Conservation (phyloP, 2,113 vertebrate genomes). For the Aspiorhynchus laticeps region DNA sequence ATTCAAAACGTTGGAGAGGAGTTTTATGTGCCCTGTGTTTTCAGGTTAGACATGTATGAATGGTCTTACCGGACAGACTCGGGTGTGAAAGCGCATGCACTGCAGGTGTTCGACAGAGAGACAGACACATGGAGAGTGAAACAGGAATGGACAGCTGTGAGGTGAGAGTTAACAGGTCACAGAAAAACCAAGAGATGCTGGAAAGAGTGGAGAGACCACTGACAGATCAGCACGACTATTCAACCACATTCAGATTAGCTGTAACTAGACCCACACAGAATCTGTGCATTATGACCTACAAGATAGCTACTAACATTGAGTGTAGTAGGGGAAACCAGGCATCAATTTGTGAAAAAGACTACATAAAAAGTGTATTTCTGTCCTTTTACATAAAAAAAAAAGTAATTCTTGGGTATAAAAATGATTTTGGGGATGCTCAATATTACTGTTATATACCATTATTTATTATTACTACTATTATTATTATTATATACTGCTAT, state of each 20-base stretch:
- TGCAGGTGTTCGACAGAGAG: slow-evolving; percentile 75
- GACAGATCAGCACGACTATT: slow-evolving; percentile 33
- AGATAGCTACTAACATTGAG: not conserved
- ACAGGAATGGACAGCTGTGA: slow-evolving; percentile 68
- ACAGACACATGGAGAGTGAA: slow-evolving; percentile 64
- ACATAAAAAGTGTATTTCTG: not conserved
- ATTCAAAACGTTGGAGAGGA: not conserved
- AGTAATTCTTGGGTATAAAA: not conserved
- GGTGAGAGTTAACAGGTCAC: slow-evolving; percentile 42
- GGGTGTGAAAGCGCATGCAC: slow-evolving; percentile 97
- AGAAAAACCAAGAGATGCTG: slow-evolving; percentile 38
- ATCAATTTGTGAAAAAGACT: not conserved
- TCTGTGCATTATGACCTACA: not conserved
- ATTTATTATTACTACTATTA: too few relatives aligned
- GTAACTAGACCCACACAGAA: not conserved
- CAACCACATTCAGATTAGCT: slow-evolving; percentile 38
- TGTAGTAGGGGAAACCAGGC: not conserved
- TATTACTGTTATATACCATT: not conserved
- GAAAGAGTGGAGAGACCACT: slow-evolving; percentile 47
- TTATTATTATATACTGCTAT: too few relatives aligned
- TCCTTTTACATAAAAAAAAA: not conserved
- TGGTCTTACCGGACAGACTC: slow-evolving; percentile 98
- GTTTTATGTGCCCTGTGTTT: not conserved
- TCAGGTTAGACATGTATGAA: slow-evolving; percentile 70
- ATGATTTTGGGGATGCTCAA: not conserved